phyloP scores from a whole-genome alignment of 2,888 invertebrate species.

The Hydroisotoma schaefferi region DNA sequence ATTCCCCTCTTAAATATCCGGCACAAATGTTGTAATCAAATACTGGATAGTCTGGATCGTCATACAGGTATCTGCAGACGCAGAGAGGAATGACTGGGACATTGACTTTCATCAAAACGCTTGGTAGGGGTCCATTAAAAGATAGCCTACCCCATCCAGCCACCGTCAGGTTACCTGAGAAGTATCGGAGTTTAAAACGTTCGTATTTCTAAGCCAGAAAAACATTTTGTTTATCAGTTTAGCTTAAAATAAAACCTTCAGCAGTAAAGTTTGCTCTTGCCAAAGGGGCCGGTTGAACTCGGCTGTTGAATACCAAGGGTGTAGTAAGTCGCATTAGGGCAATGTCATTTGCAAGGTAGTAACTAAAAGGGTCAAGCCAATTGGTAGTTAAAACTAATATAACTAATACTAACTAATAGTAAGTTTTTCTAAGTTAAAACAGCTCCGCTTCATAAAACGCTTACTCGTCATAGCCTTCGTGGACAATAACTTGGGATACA shows the following conservation, averaged over 20 bases:
- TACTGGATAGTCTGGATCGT: neutral
- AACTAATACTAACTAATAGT: neutral
- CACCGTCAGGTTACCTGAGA: neutral
- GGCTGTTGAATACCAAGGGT: neutral
- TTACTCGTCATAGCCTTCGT: neutral
- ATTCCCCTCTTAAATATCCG: neutral
- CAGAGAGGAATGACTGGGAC: neutral
- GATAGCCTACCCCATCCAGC: constrained; percentile 4
- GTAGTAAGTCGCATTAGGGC: neutral
- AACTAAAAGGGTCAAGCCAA: neutral
- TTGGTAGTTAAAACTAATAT: neutral
- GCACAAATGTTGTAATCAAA: constrained; percentile 10
- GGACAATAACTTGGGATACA: neutral
- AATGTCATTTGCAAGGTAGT: constrained; percentile 6
- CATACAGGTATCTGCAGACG: neutral
- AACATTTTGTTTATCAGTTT: neutral
- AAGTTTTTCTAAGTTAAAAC: too few species aligned
- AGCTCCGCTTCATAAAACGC: too few species aligned
- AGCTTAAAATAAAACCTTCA: neutral
- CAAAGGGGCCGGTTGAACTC: constrained; percentile 3
- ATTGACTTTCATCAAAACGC: constrained; percentile 6
- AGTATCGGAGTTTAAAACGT: neutral
- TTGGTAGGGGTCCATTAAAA: constrained; percentile 1
- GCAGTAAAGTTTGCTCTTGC: neutral
- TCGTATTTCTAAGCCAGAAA: neutral